Evolutionary conservation across 64 coral and sea anemone species (phyloP).

Genomic region (Stichodactyla helianthus): DNA sequence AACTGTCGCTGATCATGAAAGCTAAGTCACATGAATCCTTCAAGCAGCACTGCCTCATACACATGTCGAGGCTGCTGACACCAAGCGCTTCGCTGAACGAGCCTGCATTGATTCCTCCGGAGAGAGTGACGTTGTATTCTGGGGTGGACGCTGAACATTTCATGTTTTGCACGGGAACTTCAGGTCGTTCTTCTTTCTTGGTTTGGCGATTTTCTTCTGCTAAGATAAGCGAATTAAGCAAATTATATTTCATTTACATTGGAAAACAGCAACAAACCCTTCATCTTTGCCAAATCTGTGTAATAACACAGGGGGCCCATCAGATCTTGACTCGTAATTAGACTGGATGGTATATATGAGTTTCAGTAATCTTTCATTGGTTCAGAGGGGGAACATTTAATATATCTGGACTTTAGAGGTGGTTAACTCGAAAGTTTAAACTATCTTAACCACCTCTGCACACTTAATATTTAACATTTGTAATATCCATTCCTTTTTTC

Average conservation of each 20-base stretch:
- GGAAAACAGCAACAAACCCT: neutral
- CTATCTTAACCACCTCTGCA: too few species aligned
- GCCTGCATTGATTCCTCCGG: conserved; percentile 75
- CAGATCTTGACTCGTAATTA: too few species aligned
- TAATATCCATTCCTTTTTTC: too few species aligned
- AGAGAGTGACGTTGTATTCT: conserved; percentile 74
- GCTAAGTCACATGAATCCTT: conserved; percentile 67
- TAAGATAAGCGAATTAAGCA: neutral
- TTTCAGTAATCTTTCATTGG: too few species aligned
- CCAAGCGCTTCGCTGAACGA: conserved; percentile 63
- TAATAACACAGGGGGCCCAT: too few species aligned
- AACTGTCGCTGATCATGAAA: conserved; percentile 87
- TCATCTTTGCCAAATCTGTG: too few species aligned
- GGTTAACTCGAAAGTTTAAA: too few species aligned
- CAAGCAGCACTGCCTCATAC: conserved; percentile 70
- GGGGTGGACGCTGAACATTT: conserved; percentile 56
- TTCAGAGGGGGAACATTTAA: too few species aligned
- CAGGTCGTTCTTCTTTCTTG: conserved; percentile 66
- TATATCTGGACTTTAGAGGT: too few species aligned
- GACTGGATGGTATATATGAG: too few species aligned
- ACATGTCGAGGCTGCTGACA: conserved; percentile 63
- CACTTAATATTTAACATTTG: too few species aligned
- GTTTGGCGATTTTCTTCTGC: conserved; percentile 54
- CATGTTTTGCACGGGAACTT: neutral
- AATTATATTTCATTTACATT: neutral